Evolutionary conservation across 1,140 invertebrate genomes (phyloP).

Genomic region (Panulirus ornatus): DNA sequence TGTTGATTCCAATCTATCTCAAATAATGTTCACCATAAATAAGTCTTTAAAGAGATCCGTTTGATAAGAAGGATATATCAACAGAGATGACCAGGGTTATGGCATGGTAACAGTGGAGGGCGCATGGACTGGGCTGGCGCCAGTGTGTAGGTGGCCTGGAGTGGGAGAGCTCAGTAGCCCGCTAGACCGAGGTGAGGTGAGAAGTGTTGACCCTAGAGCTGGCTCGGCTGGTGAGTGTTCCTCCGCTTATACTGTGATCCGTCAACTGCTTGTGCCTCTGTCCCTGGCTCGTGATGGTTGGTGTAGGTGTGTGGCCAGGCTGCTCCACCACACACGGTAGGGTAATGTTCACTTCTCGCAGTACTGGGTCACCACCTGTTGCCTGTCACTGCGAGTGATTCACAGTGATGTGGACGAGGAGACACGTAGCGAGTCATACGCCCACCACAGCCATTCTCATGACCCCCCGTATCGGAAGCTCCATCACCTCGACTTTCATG

Average conservation of each 20-base stretch:
- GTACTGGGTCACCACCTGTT: slow-evolving; percentile 7
- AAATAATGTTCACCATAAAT: too few species aligned
- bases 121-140: not conserved
- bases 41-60: too few species aligned
- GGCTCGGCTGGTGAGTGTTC: not conserved
- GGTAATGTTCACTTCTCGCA: not conserved
- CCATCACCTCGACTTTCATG: too few species aligned
- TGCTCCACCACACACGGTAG: not conserved
- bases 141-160: not conserved
- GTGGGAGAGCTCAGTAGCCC: not conserved
- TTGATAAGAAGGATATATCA: too few species aligned
- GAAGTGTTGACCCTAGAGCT: not conserved
- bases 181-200: slow-evolving; percentile 8
- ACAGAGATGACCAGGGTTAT: too few species aligned
- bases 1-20: too few species aligned
- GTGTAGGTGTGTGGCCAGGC: not conserved
- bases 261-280: too few species aligned
- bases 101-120: not conserved
- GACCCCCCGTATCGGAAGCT: too few species aligned
- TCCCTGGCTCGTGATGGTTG: too few species aligned
- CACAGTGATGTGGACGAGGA: not conserved
- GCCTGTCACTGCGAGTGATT: not conserved
- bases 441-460: too few species aligned
- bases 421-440: too few species aligned
- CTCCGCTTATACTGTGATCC: not conserved